Evolutionary conservation across 1,140 invertebrate genomes (phyloP), one percentile per base, ranked within the genome.

Genomic region (Neodiprion pinetum): DNA sequence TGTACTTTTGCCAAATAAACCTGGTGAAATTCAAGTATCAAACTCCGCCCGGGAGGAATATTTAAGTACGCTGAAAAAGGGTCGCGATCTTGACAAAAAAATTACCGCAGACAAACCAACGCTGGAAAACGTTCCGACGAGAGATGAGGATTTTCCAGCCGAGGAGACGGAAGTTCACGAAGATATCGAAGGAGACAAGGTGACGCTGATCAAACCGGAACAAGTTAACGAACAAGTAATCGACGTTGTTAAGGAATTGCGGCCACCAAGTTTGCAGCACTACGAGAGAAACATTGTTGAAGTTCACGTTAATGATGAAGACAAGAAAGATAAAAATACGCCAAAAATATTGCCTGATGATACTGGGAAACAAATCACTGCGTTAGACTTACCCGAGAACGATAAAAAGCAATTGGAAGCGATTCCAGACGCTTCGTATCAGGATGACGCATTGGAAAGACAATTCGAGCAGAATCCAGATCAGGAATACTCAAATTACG

Each of bases 241-340:
- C 12, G 67, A 80, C 1, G 67, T 67, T 17, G 61, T 17, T 5
- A 76, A 77, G 9, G 77, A 80, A 49, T 28, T 83, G 66, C 72
- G 80, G 48, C 77, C 81, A 0, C 80, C 75, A 77, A 50, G 76
- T 47, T 9, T 79, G 1, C 67, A 78, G 14, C 48, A 69, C 21
- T 47, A 78, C 8, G 76, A 80, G n/a, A 75, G 72, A n/a, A 67
- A 77, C 49, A 28, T 79, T 12, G 21, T 70, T 48, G 75, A 80
- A 67, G 67, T 77, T 14, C 48, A 70, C 17, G 47, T 73, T 11
- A 61, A 69, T 1, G 73, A 76, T 9, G 23, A 75, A 66, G 73
- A 74, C 9, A 61, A 49, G 67, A 71, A 28, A 48, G 78, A 0
- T 68, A 69, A 17, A 4, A n/a, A 1, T 61, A 61, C 10, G 48